Percentiles rank a stretch among this genome's conserved stretches.
Evolutionary conservation across 1,140 invertebrate species (phyloP).

Genomic region (Leptinotarsa undecemlineata): DNA sequence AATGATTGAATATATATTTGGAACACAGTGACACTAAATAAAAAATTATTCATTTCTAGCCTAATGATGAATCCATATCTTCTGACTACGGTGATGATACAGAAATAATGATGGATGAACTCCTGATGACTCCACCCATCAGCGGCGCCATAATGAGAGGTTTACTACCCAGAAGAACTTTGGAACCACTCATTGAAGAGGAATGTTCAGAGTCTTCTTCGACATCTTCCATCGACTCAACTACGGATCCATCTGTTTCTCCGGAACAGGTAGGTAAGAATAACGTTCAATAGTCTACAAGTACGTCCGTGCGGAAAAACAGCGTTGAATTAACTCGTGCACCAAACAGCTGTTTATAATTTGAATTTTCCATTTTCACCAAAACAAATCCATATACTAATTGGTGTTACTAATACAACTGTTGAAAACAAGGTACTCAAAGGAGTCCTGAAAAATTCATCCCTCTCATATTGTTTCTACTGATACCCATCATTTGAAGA

Average conservation of each 20-base stretch:
- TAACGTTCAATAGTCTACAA: background rate
- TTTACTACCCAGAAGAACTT: conserved; percentile 66
- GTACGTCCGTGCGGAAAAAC: too few species aligned
- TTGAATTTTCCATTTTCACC: too few species aligned
- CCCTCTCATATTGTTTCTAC: too few species aligned
- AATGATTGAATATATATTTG: too few species aligned
- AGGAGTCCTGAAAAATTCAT: too few species aligned
- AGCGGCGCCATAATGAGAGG: conserved; percentile 67
- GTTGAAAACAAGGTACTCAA: too few species aligned
- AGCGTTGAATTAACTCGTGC: too few species aligned
- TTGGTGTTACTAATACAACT: too few species aligned
- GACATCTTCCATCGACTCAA: conserved; percentile 50
- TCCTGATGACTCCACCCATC: conserved; percentile 70
- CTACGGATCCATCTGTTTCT: conserved; percentile 58
- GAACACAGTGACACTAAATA: too few species aligned
- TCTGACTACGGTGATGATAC: conserved; percentile 69
- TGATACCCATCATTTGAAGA: too few species aligned
- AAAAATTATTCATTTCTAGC: conserved; percentile 28
- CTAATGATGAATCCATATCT: conserved; percentile 60
- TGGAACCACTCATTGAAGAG: conserved; percentile 71
- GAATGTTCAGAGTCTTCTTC: conserved; percentile 61
- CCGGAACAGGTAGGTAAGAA: conserved; percentile 61
- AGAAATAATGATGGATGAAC: conserved; percentile 73
- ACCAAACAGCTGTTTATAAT: too few species aligned
- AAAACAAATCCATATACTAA: too few species aligned